These are phyloP conservation scores for Irena cyanogastra DNA, from an alignment of 2,113 vertebrate genomes.

Conservation along the genomic window DNA sequence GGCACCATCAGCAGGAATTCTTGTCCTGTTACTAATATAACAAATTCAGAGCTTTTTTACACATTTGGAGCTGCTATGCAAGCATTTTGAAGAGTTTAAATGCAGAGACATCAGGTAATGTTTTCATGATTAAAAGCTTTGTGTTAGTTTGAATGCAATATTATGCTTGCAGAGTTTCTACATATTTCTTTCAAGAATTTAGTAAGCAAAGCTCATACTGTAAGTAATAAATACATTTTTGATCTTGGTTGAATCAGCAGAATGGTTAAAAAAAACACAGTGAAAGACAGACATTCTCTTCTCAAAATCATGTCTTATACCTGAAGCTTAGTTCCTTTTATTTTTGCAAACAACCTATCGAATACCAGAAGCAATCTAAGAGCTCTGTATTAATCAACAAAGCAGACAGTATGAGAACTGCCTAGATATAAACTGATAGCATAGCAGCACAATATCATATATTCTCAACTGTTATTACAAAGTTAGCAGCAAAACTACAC, in stretches of 20 bases:
- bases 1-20: background rate
- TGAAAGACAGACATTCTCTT: background rate
- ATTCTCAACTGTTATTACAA: background rate
- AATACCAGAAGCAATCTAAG: background rate
- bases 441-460: background rate
- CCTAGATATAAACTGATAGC: background rate
- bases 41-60: background rate
- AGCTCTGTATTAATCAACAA: background rate
- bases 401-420: background rate
- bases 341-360: background rate
- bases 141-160: background rate
- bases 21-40: background rate
- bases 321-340: background rate
- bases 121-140: background rate
- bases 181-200: background rate
- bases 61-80: background rate
- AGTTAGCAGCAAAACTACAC: background rate
- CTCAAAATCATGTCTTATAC: background rate
- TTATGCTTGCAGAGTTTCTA: background rate
- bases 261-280: background rate
- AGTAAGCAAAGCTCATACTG: background rate
- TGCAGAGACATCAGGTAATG: background rate
- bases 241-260: background rate
- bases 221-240: background rate
- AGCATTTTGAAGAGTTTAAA: background rate